Conservation (phyloP, 2,113 vertebrate genomes). For the Phalacrocorax aristotelis region DNA sequence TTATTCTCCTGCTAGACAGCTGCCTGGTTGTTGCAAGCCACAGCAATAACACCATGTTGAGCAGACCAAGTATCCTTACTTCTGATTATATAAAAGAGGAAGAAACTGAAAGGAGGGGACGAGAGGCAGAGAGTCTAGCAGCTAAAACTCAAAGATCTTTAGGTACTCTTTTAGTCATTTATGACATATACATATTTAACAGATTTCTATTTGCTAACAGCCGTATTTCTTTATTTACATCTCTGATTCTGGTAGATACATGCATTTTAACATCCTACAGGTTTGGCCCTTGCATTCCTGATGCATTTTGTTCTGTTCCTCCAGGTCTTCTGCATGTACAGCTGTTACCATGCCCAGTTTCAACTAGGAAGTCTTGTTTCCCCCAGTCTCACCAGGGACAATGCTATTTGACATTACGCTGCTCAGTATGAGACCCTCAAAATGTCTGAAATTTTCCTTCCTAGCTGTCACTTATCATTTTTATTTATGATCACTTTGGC, state of each 20-base stretch:
- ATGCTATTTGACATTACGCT: neutral
- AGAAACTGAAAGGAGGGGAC: neutral
- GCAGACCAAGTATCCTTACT: neutral
- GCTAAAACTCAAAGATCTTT: neutral
- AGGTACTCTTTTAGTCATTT: neutral
- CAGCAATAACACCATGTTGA: neutral
- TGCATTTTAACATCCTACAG: neutral
- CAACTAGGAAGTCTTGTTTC: neutral
- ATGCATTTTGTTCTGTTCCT: neutral
- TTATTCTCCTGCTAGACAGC: neutral
- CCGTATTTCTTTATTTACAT: neutral
- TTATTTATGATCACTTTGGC: neutral
- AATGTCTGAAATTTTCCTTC: neutral
- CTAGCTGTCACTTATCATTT: neutral
- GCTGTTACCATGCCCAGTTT: neutral
- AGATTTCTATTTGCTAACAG: neutral
- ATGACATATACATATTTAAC: neutral
- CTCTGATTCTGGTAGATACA: neutral
- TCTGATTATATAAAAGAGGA: neutral
- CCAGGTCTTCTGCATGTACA: neutral
- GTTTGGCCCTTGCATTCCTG: neutral
- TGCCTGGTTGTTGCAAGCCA: neutral
- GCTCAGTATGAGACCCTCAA: neutral
- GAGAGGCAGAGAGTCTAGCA: neutral
- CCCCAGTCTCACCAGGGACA: neutral